Conservation (phyloP, 2,797 vertebrate genomes). For the Choloepus didactylus region DNA sequence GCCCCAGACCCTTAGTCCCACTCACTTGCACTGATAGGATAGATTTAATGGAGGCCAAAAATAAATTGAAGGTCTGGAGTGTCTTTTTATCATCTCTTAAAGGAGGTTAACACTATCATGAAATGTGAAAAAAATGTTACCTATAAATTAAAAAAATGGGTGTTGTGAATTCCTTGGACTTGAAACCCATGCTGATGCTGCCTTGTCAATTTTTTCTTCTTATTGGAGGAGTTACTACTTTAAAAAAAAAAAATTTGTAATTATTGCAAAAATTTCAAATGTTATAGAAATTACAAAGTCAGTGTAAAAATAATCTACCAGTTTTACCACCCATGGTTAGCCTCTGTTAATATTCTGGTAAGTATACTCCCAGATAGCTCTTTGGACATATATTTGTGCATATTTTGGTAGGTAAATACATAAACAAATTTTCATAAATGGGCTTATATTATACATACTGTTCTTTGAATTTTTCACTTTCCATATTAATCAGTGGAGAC, state of each 20-base stretch:
- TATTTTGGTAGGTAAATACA: background rate
- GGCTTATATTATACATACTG: background rate
- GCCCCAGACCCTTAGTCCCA: background rate
- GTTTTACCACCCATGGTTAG: background rate
- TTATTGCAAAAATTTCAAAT: background rate
- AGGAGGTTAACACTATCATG: background rate
- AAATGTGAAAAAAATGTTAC: background rate
- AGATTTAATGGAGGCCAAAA: background rate
- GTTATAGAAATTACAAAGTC: background rate
- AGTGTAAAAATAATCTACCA: too few relatives aligned
- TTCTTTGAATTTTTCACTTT: background rate
- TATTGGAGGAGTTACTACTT: background rate
- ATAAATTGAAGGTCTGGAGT: background rate
- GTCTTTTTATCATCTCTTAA: background rate
- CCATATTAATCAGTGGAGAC: background rate
- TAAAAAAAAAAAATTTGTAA: background rate
- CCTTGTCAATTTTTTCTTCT: background rate
- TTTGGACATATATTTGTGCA: background rate
- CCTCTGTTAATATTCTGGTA: background rate
- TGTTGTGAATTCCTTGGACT: background rate
- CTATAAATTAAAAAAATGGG: conserved; percentile 36
- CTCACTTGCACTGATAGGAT: background rate
- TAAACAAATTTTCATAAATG: background rate
- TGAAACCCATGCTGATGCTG: background rate
- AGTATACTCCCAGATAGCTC: background rate